Evolutionary conservation across 2,797 vertebrate genomes (phyloP), one percentile per base, ranked within the genome.

Genomic region (Myripristis jacobus): DNA sequence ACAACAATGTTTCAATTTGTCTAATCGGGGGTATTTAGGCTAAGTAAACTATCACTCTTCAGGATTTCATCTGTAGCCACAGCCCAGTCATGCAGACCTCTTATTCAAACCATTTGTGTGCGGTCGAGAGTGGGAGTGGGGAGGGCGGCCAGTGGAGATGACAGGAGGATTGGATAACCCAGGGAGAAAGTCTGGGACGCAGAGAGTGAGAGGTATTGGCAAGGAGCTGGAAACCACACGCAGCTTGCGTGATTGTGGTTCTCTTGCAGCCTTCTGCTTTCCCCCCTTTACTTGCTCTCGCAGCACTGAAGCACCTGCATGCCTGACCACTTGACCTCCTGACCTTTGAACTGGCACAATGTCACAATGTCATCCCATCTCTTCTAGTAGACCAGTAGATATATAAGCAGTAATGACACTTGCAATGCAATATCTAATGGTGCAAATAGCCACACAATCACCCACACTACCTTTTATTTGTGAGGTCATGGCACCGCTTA

Each of bases 21-120:
- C 92, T 94, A 94, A 95, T 95, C 92, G 85, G 90, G 94, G 94
- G 88, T 95, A 93, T 95, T 95, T 94, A 92, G 92, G 93, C 95
- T 95, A 94, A 96, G 93, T 95, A 96, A 97, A 94, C 94, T 92
- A 89, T 95, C 70, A 75, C 92, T 96, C 92, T 90, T 94, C 89
- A 61, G 92, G 80, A 89, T 91, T 91, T 90, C 85, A 73, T 94
- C 84, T 94, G 88, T 85, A 79, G 88, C 88, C 94, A 91, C 95
- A 94, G 95, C 94, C 94, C 94, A 95, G 92, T 87, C 93, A 85
- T 91, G 92, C 94, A 94, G 94, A 89, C 83, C 88, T 96, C 84
- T 97, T 93, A 96, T 96, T 96, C 91, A 95, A 96, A 97, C 94
- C 95, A 96, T 94, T 96, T 94, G 94, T 92, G 91, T 92, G 91